Base-by-base conservation (phyloP, 2,888 invertebrate species). In the Apamea anceps region DNA sequence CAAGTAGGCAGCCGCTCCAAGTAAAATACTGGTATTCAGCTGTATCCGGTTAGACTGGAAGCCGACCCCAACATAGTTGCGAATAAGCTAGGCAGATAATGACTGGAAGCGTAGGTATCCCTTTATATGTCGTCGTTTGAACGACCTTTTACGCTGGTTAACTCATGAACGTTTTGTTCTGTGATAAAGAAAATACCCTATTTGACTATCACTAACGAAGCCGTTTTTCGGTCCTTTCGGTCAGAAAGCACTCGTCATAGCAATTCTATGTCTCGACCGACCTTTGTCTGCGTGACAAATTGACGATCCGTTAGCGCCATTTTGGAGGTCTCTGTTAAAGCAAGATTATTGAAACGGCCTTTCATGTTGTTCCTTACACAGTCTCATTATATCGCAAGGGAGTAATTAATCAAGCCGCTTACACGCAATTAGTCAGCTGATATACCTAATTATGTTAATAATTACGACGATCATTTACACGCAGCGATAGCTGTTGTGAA, bases 321-420 rank as follows among this genome's bases (percentile, higher is more conserved):
- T 79, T 73, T 25, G 42, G 57, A 57, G 18, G 18, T 18, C 12
- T 25, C 10, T 21, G 57, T 60, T 72, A 54, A n/a, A 65, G 5
- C 32, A 79, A 37, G 54, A 72, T 80, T 51, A 51, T 66, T 57
- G 57, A 66, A 79, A 37, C 48, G 15, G 57, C 5, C 48, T 32
- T 67, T 48, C 45, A 18, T 54, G n/a, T 73, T 66, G 45, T 72
- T 72, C 13, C 25, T 37, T 25, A 45, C 18, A 42, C 18, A 66
- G 57, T 21, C 42, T 75, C 68, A 67, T 74, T 67, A 54, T 8
- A 63, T 42, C 63, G 2, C 65, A n/a, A 18, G 25, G 45, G 65
- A 32, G 73, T 77, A 72, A 84, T 84, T 81, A 66, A 77, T 84
- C 77, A 81, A 75, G 63, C 28, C 51, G 65, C 67, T 84, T 74